Conservation (phyloP, 2,113 vertebrate species). For the Emydura subglobosa region DNA sequence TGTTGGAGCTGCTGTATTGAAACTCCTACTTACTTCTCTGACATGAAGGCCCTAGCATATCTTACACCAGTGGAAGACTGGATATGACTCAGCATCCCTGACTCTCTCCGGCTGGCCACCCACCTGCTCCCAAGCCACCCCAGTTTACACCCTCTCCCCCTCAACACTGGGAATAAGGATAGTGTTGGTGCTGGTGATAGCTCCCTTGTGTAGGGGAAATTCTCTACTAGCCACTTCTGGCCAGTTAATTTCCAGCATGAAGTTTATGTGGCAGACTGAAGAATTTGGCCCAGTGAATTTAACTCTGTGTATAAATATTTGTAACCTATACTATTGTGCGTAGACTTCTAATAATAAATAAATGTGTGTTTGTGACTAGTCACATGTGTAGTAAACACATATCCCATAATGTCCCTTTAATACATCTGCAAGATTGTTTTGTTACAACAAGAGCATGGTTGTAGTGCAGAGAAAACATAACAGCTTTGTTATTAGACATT, state of each 20-base stretch:
- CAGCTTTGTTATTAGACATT: slow-evolving; percentile 16
- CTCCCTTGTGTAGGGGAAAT: not conserved
- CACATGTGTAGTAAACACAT: not conserved
- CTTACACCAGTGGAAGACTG: not conserved
- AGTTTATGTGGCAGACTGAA: not conserved
- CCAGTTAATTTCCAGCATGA: not conserved
- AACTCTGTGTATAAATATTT: fast-evolving
- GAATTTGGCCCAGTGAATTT: not conserved
- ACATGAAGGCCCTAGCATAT: not conserved
- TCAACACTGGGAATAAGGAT: not conserved
- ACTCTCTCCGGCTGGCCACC: too few relatives aligned
- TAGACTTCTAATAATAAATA: not conserved
- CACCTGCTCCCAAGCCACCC: not conserved
- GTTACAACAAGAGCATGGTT: not conserved
- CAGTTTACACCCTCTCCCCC: not conserved
- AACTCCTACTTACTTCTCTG: not conserved
- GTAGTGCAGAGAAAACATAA: not conserved
- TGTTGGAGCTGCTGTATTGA: too few relatives aligned
- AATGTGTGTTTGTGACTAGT: not conserved
- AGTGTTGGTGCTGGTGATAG: not conserved
- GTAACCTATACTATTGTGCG: not conserved
- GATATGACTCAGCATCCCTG: not conserved
- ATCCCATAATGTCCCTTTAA: not conserved
- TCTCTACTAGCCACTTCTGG: not conserved
- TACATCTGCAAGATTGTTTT: not conserved